Conservation (phyloP, 2,797 vertebrate genomes). For the Pitangus sulphuratus region DNA sequence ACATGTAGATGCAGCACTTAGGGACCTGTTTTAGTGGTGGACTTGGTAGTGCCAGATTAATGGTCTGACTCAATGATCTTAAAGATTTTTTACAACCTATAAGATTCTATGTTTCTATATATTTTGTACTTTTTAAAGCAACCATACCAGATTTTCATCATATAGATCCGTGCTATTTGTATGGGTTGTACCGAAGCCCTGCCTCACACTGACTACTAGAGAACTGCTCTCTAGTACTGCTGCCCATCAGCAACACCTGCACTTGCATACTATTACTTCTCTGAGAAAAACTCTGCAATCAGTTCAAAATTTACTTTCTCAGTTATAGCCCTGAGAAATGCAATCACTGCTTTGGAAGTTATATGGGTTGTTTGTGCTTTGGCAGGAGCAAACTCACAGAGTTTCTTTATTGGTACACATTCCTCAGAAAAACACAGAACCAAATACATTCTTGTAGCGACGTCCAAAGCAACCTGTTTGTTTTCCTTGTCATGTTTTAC, state of each 20-base stretch:
- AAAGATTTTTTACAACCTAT: neutral
- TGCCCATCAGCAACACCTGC: neutral
- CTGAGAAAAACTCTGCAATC: neutral
- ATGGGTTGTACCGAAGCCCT: neutral
- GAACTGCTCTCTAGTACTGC: neutral
- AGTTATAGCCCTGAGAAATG: neutral
- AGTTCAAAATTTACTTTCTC: neutral
- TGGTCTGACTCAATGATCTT: neutral
- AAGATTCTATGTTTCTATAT: neutral
- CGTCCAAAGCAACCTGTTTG: neutral
- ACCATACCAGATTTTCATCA: neutral
- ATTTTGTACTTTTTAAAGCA: neutral
- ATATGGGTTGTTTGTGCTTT: rapidly evolving
- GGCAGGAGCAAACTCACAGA: neutral
- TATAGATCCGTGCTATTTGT: rapidly evolving
- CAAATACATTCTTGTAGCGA: neutral
- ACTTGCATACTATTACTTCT: neutral
- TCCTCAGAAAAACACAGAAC: neutral
- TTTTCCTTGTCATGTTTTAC: neutral
- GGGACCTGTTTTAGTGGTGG: neutral
- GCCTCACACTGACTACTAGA: neutral
- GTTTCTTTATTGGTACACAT: neutral
- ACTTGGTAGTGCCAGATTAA: neutral
- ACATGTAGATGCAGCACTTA: neutral
- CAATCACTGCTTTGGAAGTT: neutral